phyloP scores from a whole-genome alignment of 2,888 invertebrate species.

The Barypeithes pellucidus region DNA sequence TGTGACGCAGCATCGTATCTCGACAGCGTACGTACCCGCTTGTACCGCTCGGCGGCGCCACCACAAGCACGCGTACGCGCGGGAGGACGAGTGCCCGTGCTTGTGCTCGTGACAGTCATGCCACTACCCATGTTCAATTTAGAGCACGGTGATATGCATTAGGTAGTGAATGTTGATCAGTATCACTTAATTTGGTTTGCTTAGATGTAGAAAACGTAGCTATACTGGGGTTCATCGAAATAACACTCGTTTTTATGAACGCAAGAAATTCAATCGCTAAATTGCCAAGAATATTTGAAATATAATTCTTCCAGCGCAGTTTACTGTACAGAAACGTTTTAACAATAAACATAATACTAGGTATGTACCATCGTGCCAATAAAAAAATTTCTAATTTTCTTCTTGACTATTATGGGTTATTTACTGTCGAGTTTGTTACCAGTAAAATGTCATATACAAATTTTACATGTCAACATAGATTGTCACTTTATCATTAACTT shows the following conservation, averaged over 20 bases:
- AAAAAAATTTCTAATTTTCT: too few species aligned
- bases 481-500: too few species aligned
- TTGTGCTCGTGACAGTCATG: slow-evolving; percentile 67
- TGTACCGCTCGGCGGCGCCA: slow-evolving; percentile 63
- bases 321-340: too few species aligned
- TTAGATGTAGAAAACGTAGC: neutral
- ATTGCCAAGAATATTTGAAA: too few species aligned
- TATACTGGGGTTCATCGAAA: neutral
- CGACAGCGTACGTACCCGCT: slow-evolving; percentile 70
- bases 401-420: too few species aligned
- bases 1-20: slow-evolving; percentile 65
- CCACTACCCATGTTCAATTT: slow-evolving; percentile 52
- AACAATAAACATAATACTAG: too few species aligned
- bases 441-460: too few species aligned
- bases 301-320: too few species aligned
- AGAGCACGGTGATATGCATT: slow-evolving; percentile 61
- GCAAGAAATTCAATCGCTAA: too few species aligned
- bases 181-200: slow-evolving; percentile 48
- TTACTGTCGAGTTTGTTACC: too few species aligned
- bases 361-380: too few species aligned
- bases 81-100: slow-evolving; percentile 67
- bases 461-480: too few species aligned
- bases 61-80: slow-evolving; percentile 60
- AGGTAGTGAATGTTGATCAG: slow-evolving; percentile 66
- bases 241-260: neutral